phyloP scores from a whole-genome alignment of 2,888 invertebrate species.

The Helicoverpa assulta region DNA sequence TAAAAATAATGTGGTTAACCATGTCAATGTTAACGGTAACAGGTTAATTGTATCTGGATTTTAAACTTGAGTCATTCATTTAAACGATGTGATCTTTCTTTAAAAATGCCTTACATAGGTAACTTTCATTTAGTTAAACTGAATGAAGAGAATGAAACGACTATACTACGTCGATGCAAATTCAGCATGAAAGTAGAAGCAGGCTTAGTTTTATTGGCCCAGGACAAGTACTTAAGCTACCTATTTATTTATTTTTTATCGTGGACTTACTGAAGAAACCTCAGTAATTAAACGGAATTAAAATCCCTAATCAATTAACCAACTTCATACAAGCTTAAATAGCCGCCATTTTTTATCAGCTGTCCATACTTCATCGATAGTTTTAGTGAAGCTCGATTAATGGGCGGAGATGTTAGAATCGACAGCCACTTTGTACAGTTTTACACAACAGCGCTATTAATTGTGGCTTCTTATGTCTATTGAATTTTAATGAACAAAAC shows the following conservation, averaged over 20 bases:
- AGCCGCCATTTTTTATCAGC: not conserved
- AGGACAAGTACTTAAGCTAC: too few relatives aligned
- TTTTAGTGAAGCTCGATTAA: not conserved
- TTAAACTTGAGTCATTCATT: constrained; percentile 1
- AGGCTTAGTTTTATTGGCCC: too few relatives aligned
- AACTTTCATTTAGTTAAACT: too few relatives aligned
- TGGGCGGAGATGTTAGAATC: not conserved
- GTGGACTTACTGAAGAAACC: too few relatives aligned
- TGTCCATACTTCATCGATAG: not conserved
- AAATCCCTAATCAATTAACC: too few relatives aligned
- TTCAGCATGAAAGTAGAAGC: too few relatives aligned
- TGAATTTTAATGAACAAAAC: not conserved
- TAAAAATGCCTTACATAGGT: too few relatives aligned
- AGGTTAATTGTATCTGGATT: constrained; percentile 15
- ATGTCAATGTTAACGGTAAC: constrained; percentile 48
- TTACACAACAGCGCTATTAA: not conserved
- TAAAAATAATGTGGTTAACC: constrained; percentile 25
- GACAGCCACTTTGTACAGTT: not conserved
- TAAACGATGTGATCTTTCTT: not conserved
- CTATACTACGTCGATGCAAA: too few relatives aligned
- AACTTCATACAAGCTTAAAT: not conserved
- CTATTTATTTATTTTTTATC: too few relatives aligned
- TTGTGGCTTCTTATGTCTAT: too few relatives aligned
- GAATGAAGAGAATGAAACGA: too few relatives aligned
- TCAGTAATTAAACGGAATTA: too few relatives aligned